Evolutionary conservation across 2,797 vertebrate genomes (phyloP).

Genomic region (Cossypha polioptera): DNA sequence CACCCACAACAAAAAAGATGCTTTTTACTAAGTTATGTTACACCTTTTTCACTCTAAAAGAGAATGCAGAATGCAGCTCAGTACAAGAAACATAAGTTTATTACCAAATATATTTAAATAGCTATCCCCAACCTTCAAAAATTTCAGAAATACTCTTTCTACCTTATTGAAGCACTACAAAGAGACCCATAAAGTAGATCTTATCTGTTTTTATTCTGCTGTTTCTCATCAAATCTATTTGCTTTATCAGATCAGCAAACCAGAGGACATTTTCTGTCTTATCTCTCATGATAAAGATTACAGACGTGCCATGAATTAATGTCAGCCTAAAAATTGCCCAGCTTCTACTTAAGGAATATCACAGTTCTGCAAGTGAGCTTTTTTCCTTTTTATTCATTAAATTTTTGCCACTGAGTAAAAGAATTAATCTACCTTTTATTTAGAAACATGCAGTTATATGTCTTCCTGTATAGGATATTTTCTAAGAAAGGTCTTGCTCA

Average conservation of each 20-base stretch:
- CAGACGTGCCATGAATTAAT: not conserved
- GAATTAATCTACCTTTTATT: not conserved
- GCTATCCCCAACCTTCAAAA: not conserved
- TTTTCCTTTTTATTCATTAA: not conserved
- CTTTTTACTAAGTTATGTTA: not conserved
- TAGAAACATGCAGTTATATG: not conserved
- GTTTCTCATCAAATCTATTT: constrained; percentile 27
- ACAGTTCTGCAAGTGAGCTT: not conserved
- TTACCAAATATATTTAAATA: not conserved
- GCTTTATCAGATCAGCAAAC: constrained; percentile 13
- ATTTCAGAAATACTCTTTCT: not conserved
- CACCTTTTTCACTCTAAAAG: not conserved
- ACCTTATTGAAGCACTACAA: not conserved
- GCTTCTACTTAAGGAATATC: not conserved
- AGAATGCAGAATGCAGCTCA: not conserved
- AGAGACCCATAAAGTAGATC: not conserved
- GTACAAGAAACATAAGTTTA: not conserved
- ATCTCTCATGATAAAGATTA: constrained; percentile 21
- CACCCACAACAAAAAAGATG: not conserved
- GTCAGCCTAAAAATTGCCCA: not conserved
- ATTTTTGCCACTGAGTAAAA: not conserved
- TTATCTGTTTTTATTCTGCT: constrained; percentile 30
- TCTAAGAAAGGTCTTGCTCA: not conserved
- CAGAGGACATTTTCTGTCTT: constrained; percentile 8
- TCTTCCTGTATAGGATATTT: not conserved